Conservation (phyloP, 2,113 vertebrate species). For the Lates calcarifer region DNA sequence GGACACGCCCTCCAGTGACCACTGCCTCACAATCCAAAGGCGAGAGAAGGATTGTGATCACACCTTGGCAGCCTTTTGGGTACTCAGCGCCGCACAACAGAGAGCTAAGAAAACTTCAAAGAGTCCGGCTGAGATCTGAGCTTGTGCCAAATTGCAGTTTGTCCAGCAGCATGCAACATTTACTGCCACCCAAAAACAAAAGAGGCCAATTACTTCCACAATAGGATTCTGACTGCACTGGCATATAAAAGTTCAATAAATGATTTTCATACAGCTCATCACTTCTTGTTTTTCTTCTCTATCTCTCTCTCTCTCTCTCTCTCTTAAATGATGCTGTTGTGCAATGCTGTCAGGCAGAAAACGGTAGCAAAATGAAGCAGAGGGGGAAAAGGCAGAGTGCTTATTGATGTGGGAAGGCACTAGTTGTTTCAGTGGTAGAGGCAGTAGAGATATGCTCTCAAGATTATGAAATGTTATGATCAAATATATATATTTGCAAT, state of each 20-base stretch:
- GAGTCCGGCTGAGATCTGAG: constrained; percentile 17
- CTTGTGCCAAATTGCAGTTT: constrained; percentile 24
- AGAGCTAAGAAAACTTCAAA: constrained; percentile 49
- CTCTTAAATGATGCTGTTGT: constrained; percentile 52
- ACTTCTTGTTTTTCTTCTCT: constrained; percentile 12
- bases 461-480: too few species aligned
- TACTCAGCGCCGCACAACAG: background rate
- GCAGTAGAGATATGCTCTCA: too few species aligned
- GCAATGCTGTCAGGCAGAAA: constrained; percentile 34
- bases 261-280: constrained; percentile 52
- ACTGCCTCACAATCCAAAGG: constrained; percentile 10
- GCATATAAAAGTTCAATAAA: constrained; percentile 51
- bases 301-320: background rate
- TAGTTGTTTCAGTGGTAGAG: constrained; percentile 3
- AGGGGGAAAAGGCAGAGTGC: constrained; percentile 16
- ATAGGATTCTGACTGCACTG: constrained; percentile 36
- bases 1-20: constrained; percentile 57
- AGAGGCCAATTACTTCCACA: constrained; percentile 67
- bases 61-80: constrained; percentile 39
- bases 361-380: constrained; percentile 17
- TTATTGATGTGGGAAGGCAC: constrained; percentile 29
- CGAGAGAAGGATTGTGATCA: constrained; percentile 24
- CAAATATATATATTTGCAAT: too few species aligned
- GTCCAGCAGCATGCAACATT: constrained; percentile 21
- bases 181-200: constrained; percentile 61